Conservation (phyloP, 2,888 invertebrate genomes). For the Gastrophysa polygoni region DNA sequence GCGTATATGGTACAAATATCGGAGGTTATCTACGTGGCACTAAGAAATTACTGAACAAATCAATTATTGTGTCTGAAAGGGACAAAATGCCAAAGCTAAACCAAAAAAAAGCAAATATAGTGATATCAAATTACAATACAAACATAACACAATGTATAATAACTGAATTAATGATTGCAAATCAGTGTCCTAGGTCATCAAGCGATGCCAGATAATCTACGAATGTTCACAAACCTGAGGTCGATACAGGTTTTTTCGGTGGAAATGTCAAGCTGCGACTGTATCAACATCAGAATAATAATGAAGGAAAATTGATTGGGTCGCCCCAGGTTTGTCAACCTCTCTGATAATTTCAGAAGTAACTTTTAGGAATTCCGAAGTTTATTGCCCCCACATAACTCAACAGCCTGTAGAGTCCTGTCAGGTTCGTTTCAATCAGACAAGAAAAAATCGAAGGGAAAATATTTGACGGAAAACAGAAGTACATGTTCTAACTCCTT, state of each 20-base stretch:
- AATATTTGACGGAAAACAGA: constrained; percentile 52
- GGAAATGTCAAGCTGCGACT: no score
- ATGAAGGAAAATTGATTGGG: no score
- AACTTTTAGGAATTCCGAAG: no score
- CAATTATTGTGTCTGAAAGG: constrained; percentile 45
- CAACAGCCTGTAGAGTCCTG: not conserved
- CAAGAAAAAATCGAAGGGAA: not conserved
- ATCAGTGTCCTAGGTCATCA: constrained; percentile 51
- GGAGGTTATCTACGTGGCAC: constrained; percentile 57
- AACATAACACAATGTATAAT: constrained; percentile 35
- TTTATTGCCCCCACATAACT: no score
- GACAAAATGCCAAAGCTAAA: constrained; percentile 52
- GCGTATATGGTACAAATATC: constrained; percentile 48
- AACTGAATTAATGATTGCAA: constrained; percentile 51
- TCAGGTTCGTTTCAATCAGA: not conserved
- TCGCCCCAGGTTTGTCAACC: no score
- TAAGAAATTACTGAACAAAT: constrained; percentile 47
- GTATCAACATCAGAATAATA: no score
- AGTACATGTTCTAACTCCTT: constrained; percentile 56
- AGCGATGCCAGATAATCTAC: no score
- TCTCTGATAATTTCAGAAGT: no score
- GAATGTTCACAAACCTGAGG: no score
- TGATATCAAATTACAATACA: constrained; percentile 35
- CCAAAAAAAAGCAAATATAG: constrained; percentile 43
- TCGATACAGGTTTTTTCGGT: no score